These are phyloP conservation scores for Sebastes diploproa DNA, from an alignment of 2,797 vertebrate species.

Conservation along the genomic window DNA sequence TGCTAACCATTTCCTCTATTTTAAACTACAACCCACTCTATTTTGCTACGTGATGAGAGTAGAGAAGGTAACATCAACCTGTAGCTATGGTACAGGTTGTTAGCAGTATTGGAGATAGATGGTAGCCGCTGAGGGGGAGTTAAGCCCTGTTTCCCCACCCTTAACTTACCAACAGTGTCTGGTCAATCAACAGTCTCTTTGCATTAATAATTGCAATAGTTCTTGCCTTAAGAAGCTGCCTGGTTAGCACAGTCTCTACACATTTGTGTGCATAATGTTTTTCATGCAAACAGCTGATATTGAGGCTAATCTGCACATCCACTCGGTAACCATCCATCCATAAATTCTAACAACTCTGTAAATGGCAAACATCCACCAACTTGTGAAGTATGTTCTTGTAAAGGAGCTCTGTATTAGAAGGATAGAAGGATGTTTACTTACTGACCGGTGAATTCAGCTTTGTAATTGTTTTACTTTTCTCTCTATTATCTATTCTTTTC, in stretches of 20 bases:
- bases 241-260: background rate
- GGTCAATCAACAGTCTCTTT: background rate
- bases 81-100: too few relatives aligned
- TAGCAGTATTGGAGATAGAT: too few relatives aligned
- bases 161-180: too few relatives aligned
- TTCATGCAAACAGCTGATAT: background rate
- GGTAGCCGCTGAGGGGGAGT: too few relatives aligned
- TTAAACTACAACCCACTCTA: too few relatives aligned
- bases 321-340: background rate
- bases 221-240: background rate
- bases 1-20: too few relatives aligned
- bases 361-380: background rate
- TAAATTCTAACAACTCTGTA: background rate
- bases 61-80: too few relatives aligned
- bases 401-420: background rate
- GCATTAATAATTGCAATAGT: too few relatives aligned
- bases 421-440: background rate
- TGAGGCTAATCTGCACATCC: background rate
- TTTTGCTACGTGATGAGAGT: too few relatives aligned
- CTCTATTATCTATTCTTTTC: background rate
- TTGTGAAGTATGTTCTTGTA: background rate
- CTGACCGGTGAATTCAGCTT: background rate
- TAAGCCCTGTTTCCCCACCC: too few relatives aligned
- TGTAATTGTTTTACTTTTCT: background rate
- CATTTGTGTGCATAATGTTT: background rate